Percentiles rank a stretch among this genome's conserved stretches.
These are phyloP conservation scores for Andrena bucephala DNA, from an alignment of 2,888 invertebrate species.

Conservation along the genomic window DNA sequence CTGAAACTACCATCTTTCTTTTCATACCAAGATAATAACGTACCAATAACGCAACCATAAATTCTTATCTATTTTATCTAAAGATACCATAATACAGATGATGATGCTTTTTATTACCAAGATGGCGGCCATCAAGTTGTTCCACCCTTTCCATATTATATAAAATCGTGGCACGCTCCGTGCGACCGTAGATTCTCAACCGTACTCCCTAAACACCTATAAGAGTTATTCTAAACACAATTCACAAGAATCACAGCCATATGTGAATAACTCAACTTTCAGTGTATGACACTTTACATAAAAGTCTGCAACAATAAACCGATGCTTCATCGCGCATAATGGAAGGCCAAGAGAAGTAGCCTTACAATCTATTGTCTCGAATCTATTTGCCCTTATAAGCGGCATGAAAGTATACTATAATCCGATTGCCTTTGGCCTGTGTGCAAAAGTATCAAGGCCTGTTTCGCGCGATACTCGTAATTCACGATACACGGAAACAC, in stretches of 20 bases:
- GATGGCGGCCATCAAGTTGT: no score
- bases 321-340: not conserved
- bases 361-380: not conserved
- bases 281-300: no score
- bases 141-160: no score
- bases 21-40: not conserved
- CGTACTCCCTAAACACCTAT: no score
- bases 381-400: not conserved
- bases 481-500: slow-evolving; percentile 45
- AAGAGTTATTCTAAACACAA: no score
- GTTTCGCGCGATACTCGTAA: slow-evolving; percentile 33
- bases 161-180: no score
- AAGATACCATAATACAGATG: no score
- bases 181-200: no score
- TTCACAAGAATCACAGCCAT: no score
- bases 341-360: not conserved
- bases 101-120: no score
- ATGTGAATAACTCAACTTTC: no score
- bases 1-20: not conserved
- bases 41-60: not conserved
- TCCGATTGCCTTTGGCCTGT: not conserved
- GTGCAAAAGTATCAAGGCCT: slow-evolving; percentile 9
- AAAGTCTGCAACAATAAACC: no score
- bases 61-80: not conserved
- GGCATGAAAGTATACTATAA: not conserved